Evolutionary conservation across 1,140 invertebrate genomes (phyloP).

Genomic region (Brachionus paranguensis): DNA sequence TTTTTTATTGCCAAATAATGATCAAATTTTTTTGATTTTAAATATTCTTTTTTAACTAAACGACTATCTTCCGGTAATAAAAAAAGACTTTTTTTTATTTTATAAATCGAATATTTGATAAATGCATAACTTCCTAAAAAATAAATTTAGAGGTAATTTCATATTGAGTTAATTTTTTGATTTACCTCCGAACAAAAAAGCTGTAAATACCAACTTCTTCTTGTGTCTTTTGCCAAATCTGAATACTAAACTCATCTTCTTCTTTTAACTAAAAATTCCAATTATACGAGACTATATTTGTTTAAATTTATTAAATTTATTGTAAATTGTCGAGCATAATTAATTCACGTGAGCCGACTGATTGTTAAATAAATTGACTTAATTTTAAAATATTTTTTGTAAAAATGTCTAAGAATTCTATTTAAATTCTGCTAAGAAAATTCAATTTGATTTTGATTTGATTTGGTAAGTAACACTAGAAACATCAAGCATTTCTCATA

Average conservation of each 20-base stretch:
- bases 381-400: not conserved
- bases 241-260: not conserved
- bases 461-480: too few species aligned
- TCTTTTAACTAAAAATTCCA: not conserved
- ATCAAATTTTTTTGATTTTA: not conserved
- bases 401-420: too few species aligned
- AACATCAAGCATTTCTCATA: too few species aligned
- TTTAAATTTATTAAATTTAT: not conserved
- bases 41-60: not conserved
- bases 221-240: slow-evolving; percentile 14
- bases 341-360: not conserved
- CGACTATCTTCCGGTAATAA: not conserved
- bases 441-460: too few species aligned
- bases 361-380: not conserved
- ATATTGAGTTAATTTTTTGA: not conserved
- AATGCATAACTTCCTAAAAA: not conserved
- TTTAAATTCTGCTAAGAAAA: too few species aligned
- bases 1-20: slow-evolving; percentile 5
- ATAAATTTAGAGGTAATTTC: not conserved
- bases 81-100: not conserved
- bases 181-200: not conserved
- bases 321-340: not conserved
- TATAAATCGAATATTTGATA: not conserved
- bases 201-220: slow-evolving; percentile 6
- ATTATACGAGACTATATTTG: not conserved